Percentiles rank a stretch among this genome's conserved stretches.
phyloP scores from a whole-genome alignment of 2,113 vertebrate species.

The Corynorhinus townsendii region DNA sequence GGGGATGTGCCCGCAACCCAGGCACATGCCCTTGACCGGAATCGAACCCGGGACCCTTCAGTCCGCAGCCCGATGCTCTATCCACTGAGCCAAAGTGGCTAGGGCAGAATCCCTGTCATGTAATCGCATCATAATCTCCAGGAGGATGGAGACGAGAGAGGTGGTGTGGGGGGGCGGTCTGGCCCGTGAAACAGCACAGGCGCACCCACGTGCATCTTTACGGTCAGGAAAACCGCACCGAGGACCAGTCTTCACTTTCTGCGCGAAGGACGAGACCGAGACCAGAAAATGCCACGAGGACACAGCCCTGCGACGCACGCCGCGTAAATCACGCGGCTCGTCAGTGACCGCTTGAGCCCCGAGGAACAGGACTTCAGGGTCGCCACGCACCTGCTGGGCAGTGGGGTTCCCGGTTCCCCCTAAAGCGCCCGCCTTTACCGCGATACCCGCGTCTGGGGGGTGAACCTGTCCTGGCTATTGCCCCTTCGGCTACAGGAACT shows the following conservation, averaged over 20 bases:
- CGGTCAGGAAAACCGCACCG: fast-evolving
- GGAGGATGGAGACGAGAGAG: not conserved
- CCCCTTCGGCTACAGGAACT: not conserved
- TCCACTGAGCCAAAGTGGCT: too few relatives aligned
- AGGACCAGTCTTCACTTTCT: not conserved
- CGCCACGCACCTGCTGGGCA: too few relatives aligned
- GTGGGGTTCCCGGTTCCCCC: not conserved
- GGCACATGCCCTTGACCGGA: too few relatives aligned
- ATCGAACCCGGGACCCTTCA: too few relatives aligned
- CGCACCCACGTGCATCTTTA: fast-evolving
- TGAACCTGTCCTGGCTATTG: not conserved
- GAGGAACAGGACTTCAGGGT: not conserved
- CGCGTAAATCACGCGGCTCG: not conserved
- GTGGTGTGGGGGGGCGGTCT: not conserved
- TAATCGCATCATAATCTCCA: not conserved
- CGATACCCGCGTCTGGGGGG: not conserved
- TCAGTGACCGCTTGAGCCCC: too few relatives aligned
- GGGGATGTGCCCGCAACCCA: too few relatives aligned
- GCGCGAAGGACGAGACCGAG: not conserved
- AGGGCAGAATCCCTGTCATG: constrained; percentile 53
- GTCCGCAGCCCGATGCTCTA: too few relatives aligned
- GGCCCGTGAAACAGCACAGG: fast-evolving
- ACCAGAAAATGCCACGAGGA: not conserved
- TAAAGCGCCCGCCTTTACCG: not conserved
- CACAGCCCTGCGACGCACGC: fast-evolving